phyloP scores from a whole-genome alignment of 2,797 vertebrate species.

The Ctenosaura bakeri region DNA sequence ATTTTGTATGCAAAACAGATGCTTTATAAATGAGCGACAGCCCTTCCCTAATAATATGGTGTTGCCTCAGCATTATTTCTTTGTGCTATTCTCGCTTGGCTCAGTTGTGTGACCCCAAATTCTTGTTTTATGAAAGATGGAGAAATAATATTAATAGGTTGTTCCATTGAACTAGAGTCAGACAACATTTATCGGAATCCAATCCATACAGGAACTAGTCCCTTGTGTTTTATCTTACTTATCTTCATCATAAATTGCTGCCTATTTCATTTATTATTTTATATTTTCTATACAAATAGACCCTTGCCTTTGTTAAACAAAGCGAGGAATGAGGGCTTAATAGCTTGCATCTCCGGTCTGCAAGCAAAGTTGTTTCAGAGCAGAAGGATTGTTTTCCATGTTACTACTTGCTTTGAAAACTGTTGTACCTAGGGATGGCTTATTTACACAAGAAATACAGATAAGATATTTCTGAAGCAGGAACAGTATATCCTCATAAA shows the following conservation, averaged over 20 bases:
- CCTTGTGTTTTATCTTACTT: slow-evolving; percentile 1
- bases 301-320: slow-evolving; percentile 59
- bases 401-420: slow-evolving; percentile 6
- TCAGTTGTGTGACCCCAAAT: neutral
- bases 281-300: slow-evolving; percentile 45
- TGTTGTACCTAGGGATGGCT: neutral
- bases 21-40: neutral
- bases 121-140: neutral
- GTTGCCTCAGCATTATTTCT: neutral
- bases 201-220: slow-evolving; percentile 31
- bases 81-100: neutral
- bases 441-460: slow-evolving; percentile 12
- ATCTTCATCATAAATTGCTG: neutral
- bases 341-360: neutral
- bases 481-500: neutral
- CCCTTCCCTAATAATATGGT: neutral
- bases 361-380: neutral
- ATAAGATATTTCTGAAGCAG: slow-evolving; percentile 31
- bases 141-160: neutral
- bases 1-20: neutral
- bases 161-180: neutral
- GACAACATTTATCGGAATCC: slow-evolving; percentile 7
- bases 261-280: slow-evolving; percentile 8
- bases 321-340: slow-evolving; percentile 26
- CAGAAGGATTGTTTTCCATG: neutral